phyloP scores from a whole-genome alignment of 2,113 vertebrate species.

The Recurvirostra avosetta region DNA sequence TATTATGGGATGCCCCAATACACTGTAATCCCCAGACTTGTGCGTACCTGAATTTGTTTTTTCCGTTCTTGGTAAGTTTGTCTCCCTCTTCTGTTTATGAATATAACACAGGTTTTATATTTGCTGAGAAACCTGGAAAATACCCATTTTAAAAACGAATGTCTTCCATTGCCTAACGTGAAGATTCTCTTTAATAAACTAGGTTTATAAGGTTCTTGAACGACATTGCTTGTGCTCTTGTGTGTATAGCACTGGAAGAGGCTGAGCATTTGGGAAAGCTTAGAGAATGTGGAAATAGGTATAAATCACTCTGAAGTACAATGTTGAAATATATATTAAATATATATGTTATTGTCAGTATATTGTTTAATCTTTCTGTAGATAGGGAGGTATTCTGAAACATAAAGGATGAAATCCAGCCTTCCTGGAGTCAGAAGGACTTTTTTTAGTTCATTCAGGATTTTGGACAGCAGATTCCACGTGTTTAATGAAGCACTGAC shows the following conservation, averaged over 20 bases:
- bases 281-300: not conserved
- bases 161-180: not conserved
- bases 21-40: not conserved
- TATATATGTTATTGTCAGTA: too few relatives aligned
- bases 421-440: not conserved
- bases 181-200: not conserved
- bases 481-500: not conserved
- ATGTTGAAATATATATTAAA: too few relatives aligned
- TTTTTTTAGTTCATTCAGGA: not conserved
- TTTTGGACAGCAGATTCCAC: not conserved
- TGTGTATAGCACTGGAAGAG: not conserved
- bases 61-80: not conserved
- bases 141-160: not conserved
- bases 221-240: not conserved
- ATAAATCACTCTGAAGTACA: not conserved
- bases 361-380: not conserved
- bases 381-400: not conserved
- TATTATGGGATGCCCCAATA: not conserved
- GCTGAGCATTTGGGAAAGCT: not conserved
- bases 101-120: not conserved
- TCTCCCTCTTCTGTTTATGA: not conserved
- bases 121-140: not conserved
- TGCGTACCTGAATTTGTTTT: not conserved
- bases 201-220: not conserved
- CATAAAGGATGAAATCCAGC: not conserved